Conservation (phyloP, 2,888 invertebrate genomes). For the Nomada ruficornis region DNA sequence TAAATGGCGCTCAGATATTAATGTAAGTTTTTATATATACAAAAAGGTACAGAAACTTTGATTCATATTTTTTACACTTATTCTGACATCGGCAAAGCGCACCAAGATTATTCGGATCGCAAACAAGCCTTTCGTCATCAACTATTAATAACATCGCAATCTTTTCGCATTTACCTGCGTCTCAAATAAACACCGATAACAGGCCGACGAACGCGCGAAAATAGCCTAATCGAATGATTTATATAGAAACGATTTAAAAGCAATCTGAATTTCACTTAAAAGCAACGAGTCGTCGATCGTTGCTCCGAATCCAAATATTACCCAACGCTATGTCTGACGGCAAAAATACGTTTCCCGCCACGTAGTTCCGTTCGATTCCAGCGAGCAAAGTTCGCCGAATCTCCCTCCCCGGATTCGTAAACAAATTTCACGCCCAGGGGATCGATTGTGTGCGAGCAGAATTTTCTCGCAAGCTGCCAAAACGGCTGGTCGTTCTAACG, state of each 20-base stretch:
- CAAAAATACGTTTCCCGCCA: background rate
- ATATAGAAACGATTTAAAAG: too few species aligned
- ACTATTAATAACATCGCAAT: background rate
- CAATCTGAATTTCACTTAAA: too few species aligned
- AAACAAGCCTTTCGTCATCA: background rate
- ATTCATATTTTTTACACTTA: too few species aligned
- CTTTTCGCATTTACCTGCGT: background rate
- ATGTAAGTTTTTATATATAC: too few species aligned
- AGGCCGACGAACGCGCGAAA: too few species aligned
- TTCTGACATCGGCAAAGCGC: too few species aligned
- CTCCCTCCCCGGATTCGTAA: background rate
- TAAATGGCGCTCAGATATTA: too few species aligned
- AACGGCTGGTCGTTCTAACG: background rate
- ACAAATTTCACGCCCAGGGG: constrained; percentile 5
- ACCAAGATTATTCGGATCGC: background rate
- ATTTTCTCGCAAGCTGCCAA: background rate
- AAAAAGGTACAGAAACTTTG: too few species aligned
- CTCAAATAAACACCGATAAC: background rate
- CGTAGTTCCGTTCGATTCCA: background rate
- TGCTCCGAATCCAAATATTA: background rate
- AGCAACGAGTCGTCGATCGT: too few species aligned
- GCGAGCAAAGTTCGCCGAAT: background rate
- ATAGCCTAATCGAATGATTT: too few species aligned
- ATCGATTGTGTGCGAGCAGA: background rate
- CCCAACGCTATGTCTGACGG: background rate